phyloP scores from a whole-genome alignment of 1,140 invertebrate genomes.

The Dermatophagoides farinae region DNA sequence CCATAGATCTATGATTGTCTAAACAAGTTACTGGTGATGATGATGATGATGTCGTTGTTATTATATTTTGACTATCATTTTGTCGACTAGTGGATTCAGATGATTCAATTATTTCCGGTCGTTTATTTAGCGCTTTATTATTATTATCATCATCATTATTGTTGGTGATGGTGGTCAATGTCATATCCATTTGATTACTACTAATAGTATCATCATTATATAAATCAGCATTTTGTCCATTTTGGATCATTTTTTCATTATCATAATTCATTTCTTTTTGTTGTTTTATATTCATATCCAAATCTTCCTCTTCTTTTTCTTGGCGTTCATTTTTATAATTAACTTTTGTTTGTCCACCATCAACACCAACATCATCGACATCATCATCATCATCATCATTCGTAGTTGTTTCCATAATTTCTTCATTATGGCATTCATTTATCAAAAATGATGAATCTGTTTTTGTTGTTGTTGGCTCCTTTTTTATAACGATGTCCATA shows the following conservation, averaged over 20 bases:
- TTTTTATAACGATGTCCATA: no score
- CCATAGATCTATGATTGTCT: no score
- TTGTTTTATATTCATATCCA: not conserved
- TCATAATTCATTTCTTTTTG: not conserved
- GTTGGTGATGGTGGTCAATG: not conserved
- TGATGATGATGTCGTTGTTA: no score
- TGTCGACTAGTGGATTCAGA: no score
- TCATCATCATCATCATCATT: not conserved
- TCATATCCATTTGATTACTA: not conserved
- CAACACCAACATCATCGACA: not conserved
- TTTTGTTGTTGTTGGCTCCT: no score
- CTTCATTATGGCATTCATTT: not conserved
- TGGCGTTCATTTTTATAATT: not conserved
- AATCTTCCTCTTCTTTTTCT: not conserved
- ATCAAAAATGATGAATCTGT: no score
- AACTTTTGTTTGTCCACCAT: not conserved
- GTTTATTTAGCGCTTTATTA: not conserved
- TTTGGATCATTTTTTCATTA: not conserved
- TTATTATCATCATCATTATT: not conserved
- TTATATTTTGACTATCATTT: no score
- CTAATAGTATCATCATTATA: not conserved
- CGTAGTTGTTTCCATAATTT: not conserved
- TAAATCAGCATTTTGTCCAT: not conserved
- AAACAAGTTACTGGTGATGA: no score
- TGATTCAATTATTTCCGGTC: no score